Conservation (phyloP, 2,797 vertebrate genomes). For the Neosilurus hyrtlii region DNA sequence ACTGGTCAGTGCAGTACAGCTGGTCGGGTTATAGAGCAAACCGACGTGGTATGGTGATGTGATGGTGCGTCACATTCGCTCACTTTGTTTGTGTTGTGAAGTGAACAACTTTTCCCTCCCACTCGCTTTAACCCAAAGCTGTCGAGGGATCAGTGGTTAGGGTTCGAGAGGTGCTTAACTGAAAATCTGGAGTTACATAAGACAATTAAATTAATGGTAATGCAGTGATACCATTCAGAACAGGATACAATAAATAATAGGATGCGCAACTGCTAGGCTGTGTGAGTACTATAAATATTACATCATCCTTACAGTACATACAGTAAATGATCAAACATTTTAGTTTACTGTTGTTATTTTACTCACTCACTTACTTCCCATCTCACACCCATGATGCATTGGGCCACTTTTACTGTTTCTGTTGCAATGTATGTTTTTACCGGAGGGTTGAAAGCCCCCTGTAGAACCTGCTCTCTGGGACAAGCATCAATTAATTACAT, state of each 20-base stretch:
- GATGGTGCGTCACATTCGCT: conserved; percentile 24
- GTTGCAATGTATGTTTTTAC: too few relatives aligned
- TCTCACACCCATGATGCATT: too few relatives aligned
- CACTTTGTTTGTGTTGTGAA: conserved; percentile 6
- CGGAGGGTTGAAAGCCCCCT: too few relatives aligned
- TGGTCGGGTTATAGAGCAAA: background rate
- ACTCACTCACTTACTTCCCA: too few relatives aligned
- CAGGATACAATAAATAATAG: background rate
- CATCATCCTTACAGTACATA: too few relatives aligned
- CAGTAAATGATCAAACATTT: too few relatives aligned
- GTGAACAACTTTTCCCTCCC: conserved; percentile 3
- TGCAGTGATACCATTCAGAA: background rate
- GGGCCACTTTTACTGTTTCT: too few relatives aligned
- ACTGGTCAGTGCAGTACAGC: background rate
- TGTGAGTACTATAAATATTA: background rate
- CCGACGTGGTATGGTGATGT: background rate
- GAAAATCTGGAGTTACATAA: conserved; percentile 9
- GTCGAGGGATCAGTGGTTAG: conserved; percentile 5
- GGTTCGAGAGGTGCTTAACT: background rate
- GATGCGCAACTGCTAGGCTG: too few relatives aligned
- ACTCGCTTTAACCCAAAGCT: conserved; percentile 10
- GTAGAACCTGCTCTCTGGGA: too few relatives aligned
- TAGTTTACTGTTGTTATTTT: too few relatives aligned
- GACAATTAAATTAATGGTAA: background rate
- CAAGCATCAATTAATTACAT: too few relatives aligned